Evolutionary conservation across 2,797 vertebrate species (phyloP).

Genomic region (Perodicticus potto): DNA sequence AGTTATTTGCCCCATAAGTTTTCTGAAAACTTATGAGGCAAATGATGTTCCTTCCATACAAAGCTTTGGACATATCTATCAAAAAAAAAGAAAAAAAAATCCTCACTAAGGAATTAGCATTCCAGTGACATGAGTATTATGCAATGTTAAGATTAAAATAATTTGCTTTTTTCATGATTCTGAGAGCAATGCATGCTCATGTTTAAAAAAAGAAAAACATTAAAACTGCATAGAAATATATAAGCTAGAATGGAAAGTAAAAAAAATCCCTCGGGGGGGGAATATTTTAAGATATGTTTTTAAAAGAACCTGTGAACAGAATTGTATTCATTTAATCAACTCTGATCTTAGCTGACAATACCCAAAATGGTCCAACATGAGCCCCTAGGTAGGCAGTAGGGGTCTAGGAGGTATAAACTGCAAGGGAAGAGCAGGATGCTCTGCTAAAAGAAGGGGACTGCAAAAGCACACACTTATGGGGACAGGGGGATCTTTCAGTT

Average conservation of each 20-base stretch:
- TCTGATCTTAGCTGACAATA: neutral
- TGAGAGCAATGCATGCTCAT: neutral
- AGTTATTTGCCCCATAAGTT: constrained; percentile 37
- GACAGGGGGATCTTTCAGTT: neutral
- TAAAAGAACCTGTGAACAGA: neutral
- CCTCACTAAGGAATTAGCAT: constrained; percentile 16
- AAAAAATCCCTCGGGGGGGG: neutral
- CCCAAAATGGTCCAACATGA: neutral
- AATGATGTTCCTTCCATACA: neutral
- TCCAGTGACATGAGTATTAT: neutral
- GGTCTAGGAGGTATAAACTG: neutral
- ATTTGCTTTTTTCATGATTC: constrained; percentile 21
- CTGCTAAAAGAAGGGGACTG: neutral
- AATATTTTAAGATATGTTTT: constrained; percentile 4
- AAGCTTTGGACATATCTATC: constrained; percentile 36
- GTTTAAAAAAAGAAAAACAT: neutral
- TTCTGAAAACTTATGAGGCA: neutral
- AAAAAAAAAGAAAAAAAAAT: neutral
- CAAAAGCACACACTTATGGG: neutral
- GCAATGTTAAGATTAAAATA: constrained; percentile 12
- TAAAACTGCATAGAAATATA: constrained; percentile 39
- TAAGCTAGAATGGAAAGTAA: neutral
- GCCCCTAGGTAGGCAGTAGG: neutral
- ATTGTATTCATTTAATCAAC: constrained; percentile 15
- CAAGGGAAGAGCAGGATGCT: neutral